A percentile compares a stretch with the other conserved stretches of the same genome.
Evolutionary conservation across 2,113 vertebrate genomes (phyloP).

Genomic region (Falco punctatus): DNA sequence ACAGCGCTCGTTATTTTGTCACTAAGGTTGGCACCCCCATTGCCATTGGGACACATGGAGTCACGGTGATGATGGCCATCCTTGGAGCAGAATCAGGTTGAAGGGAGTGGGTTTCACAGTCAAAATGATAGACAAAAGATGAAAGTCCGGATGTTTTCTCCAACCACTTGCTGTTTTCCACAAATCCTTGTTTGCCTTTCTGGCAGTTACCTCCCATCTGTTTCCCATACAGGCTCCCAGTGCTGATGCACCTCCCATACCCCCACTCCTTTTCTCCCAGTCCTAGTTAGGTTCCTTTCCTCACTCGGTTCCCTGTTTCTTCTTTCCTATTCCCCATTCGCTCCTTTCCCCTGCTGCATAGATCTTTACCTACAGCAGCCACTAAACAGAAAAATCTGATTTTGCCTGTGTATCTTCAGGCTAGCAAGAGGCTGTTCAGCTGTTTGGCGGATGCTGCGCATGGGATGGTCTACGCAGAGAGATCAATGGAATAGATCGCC

Average conservation of each 20-base stretch:
- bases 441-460: rapidly evolving
- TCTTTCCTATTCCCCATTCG: background rate
- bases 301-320: rapidly evolving
- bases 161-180: background rate
- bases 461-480: background rate
- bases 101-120: background rate
- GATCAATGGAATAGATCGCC: background rate
- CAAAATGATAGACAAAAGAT: background rate
- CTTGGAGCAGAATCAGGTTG: background rate
- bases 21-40: background rate
- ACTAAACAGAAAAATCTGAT: background rate
- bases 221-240: background rate
- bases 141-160: background rate
- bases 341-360: background rate
- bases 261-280: background rate
- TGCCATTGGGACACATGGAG: background rate
- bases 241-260: background rate
- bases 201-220: background rate
- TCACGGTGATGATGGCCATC: background rate
- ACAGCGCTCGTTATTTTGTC: rapidly evolving
- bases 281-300: background rate
- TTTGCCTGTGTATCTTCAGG: background rate
- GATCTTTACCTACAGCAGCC: background rate
- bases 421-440: background rate
- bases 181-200: background rate